These are phyloP conservation scores for Physella acuta DNA, from an alignment of 1,140 invertebrate species.

Conservation along the genomic window DNA sequence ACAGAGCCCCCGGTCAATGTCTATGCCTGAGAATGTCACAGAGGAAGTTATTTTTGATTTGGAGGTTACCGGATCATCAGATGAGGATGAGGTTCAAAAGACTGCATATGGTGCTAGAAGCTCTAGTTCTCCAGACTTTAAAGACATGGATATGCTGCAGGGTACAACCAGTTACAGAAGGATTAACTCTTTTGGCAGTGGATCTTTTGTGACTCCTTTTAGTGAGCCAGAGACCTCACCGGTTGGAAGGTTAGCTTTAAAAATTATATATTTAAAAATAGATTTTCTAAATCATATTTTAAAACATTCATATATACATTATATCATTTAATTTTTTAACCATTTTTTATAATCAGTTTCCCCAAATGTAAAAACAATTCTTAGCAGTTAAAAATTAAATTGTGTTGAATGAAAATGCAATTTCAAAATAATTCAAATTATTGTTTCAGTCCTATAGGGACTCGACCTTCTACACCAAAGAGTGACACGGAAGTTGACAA, in stretches of 20 bases:
- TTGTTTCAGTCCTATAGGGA: slow-evolving; percentile 65
- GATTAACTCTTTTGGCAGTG: slow-evolving; percentile 37
- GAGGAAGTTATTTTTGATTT: slow-evolving; percentile 60
- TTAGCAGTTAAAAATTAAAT: too few species aligned
- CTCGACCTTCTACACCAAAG: slow-evolving; percentile 78
- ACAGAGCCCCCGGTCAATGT: slow-evolving; percentile 27
- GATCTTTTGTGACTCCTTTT: slow-evolving; percentile 74
- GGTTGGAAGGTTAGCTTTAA: slow-evolving; percentile 62
- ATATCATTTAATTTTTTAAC: too few species aligned
- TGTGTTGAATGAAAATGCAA: too few species aligned
- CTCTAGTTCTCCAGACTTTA: slow-evolving; percentile 23
- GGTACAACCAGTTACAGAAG: slow-evolving; percentile 28
- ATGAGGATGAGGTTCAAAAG: slow-evolving; percentile 42
- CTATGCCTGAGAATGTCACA: slow-evolving; percentile 26
- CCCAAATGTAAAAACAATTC: too few species aligned
- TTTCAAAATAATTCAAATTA: too few species aligned
- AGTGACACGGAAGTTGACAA: slow-evolving; percentile 91
- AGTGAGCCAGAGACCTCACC: slow-evolving; percentile 85
- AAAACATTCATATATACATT: too few species aligned
- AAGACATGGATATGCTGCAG: slow-evolving; percentile 14
- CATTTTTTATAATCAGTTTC: too few species aligned
- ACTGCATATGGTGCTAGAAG: slow-evolving; percentile 58
- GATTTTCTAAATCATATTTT: too few species aligned
- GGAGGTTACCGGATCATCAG: slow-evolving; percentile 66
- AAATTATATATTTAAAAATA: too few species aligned